Conservation (phyloP, 2,888 invertebrate species). For the Anticlea derivata region DNA sequence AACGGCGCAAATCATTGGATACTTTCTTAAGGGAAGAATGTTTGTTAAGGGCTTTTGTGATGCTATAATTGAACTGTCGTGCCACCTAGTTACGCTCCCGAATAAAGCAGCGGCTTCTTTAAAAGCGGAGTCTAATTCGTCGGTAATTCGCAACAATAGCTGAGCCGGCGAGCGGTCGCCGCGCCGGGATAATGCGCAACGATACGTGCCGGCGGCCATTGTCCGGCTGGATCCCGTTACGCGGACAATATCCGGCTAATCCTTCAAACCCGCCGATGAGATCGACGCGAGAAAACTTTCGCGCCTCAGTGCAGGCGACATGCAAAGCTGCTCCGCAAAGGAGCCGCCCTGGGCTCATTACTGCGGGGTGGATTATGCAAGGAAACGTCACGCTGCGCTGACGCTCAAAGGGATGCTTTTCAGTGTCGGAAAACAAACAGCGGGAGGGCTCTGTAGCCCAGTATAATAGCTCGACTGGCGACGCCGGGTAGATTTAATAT, state of each 20-base stretch:
- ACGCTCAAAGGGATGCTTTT: slow-evolving; percentile 56
- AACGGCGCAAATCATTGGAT: slow-evolving; percentile 36
- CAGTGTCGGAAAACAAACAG: slow-evolving; percentile 71
- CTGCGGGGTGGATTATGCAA: slow-evolving; percentile 69
- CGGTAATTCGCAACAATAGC: slow-evolving; percentile 76
- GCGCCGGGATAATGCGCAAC: slow-evolving; percentile 74
- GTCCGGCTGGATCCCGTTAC: slow-evolving; percentile 69
- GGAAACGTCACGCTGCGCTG: slow-evolving; percentile 61
- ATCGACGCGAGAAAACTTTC: slow-evolving; percentile 72
- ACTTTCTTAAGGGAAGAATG: slow-evolving; percentile 20
- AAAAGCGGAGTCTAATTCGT: slow-evolving; percentile 75
- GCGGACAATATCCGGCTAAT: slow-evolving; percentile 73
- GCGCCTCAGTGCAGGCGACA: slow-evolving; percentile 77
- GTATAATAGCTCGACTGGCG: slow-evolving; percentile 30
- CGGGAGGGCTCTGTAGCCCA: slow-evolving; percentile 53
- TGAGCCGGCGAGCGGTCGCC: slow-evolving; percentile 58
- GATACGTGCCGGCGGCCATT: slow-evolving; percentile 69
- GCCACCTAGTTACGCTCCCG: slow-evolving; percentile 80
- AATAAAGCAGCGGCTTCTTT: slow-evolving; percentile 57
- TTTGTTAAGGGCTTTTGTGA: slow-evolving; percentile 41
- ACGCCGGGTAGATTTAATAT: slow-evolving; percentile 44
- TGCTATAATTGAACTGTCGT: slow-evolving; percentile 51
- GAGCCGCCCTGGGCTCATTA: slow-evolving; percentile 68
- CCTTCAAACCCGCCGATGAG: slow-evolving; percentile 72
- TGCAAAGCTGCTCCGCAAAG: slow-evolving; percentile 62